phyloP scores from a whole-genome alignment of 2,797 vertebrate genomes.

The Arctocebus calabarensis region DNA sequence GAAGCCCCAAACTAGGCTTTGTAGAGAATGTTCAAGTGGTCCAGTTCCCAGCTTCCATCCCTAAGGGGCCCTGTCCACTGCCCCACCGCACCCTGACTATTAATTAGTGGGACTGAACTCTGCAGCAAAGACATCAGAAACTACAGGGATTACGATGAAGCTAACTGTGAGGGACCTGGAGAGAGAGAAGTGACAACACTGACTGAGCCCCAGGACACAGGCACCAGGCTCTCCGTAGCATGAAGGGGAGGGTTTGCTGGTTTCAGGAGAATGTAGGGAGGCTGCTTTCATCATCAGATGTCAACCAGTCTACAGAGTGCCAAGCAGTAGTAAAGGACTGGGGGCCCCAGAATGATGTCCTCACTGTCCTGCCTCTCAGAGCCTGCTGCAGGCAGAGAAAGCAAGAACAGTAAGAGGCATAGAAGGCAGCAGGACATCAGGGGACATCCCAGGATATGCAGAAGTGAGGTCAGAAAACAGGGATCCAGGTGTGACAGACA shows the following conservation, averaged over 20 bases:
- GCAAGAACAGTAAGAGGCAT: rapidly evolving
- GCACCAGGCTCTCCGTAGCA: too few species aligned
- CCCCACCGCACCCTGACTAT: background rate
- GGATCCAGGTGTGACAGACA: background rate
- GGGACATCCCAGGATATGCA: background rate
- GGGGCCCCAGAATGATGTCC: too few species aligned
- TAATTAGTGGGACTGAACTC: background rate
- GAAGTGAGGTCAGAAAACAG: background rate
- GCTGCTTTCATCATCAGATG: too few species aligned
- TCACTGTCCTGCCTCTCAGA: background rate
- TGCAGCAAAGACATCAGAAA: rapidly evolving
- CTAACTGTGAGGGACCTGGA: rapidly evolving
- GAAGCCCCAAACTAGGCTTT: rapidly evolving
- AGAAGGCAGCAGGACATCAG: background rate
- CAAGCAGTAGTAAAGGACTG: background rate
- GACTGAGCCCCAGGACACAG: rapidly evolving
- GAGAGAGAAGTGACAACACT: too few species aligned
- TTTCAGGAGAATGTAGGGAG: background rate
- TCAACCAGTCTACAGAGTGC: background rate
- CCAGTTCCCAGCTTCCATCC: background rate
- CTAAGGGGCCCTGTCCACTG: rapidly evolving
- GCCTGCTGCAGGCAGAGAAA: background rate
- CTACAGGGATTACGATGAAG: background rate
- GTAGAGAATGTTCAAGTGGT: rapidly evolving
- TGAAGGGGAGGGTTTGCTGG: background rate